Conservation (phyloP, 2,113 vertebrate species). For the Ursus arctos region DNA sequence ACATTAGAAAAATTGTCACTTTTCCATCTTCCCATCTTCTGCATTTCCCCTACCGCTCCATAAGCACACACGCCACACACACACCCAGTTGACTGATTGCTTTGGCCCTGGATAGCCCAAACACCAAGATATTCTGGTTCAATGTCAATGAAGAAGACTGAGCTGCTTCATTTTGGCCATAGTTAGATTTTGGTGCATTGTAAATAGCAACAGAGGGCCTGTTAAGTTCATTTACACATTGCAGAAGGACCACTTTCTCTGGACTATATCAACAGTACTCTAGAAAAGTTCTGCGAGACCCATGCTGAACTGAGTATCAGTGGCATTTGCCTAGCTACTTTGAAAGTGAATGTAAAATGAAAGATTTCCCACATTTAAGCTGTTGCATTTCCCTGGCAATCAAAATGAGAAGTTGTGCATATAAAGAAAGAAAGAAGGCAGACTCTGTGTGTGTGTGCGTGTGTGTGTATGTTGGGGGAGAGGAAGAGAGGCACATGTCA, state of each 20-base stretch:
- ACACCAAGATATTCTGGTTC: not conserved
- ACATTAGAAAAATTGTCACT: not conserved
- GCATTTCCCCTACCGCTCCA: not conserved
- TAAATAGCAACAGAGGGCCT: not conserved
- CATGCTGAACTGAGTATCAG: not conserved
- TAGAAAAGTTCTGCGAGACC: not conserved
- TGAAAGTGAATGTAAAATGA: not conserved
- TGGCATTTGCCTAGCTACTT: not conserved
- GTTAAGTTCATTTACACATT: not conserved
- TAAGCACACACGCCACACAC: not conserved
- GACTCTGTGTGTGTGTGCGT: not conserved
- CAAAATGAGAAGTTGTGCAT: conserved; percentile 10
- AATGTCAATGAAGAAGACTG: not conserved
- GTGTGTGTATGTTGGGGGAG: not conserved
- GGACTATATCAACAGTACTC: not conserved
- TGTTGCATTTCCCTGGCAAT: not conserved
- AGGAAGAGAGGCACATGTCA: not conserved
- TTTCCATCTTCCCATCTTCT: not conserved
- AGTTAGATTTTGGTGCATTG: not conserved
- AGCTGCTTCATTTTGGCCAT: not conserved
- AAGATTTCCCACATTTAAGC: not conserved
- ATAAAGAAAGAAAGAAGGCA: not conserved
- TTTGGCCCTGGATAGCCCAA: not conserved
- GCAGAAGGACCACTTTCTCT: not conserved
- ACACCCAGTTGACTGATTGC: not conserved